Evolutionary conservation across 2,797 vertebrate genomes (phyloP), one percentile per base, ranked within the genome.

Genomic region (Momotus momota): DNA sequence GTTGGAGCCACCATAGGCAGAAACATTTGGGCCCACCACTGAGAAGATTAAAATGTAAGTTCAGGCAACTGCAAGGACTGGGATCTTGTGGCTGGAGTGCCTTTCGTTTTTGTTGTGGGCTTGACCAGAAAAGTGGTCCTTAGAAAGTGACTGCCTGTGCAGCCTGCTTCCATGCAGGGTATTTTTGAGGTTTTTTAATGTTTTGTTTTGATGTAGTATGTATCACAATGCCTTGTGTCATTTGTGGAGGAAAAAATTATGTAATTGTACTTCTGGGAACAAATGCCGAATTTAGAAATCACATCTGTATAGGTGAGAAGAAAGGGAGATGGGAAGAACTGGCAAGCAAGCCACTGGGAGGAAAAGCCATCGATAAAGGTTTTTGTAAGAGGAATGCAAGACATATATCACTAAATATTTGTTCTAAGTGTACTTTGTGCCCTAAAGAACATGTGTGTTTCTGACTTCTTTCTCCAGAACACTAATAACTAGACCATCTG

Each of bases 401-500:
- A 60, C 64, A 38, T 93, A 64, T 7, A 88, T 58, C 60, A 66
- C 79, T 84, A 90, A 90, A 89, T 94, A 83, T 85, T 94, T 97
- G 77, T 92, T 94, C 65, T 85, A 33, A 14, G 77, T 79, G 41
- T 81, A 66, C 69, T 80, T 81, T 72, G 74, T 93, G 75, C 90
- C 81, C 94, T 49, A 51, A 79, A 84, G 83, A 92, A 79, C 70
- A 70, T 91, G 82, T 95, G 90, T 88, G 88, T 96, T 88, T 72
- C 58, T 82, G 81, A 74, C 64, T 94, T 61, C 52, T 89, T 93
- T 92, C 93, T 89, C 78, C 88, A 91, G 81, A 96, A 51, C 55
- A 58, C 81, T 95, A 92, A 96, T 95, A 96, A 85, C 64, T 46
- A 91, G 72, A 92, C 89, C 93, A 95, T 97, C 95, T 94, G 93